Evolutionary conservation across 2,113 vertebrate species (phyloP).

Genomic region (Grantiella picta): DNA sequence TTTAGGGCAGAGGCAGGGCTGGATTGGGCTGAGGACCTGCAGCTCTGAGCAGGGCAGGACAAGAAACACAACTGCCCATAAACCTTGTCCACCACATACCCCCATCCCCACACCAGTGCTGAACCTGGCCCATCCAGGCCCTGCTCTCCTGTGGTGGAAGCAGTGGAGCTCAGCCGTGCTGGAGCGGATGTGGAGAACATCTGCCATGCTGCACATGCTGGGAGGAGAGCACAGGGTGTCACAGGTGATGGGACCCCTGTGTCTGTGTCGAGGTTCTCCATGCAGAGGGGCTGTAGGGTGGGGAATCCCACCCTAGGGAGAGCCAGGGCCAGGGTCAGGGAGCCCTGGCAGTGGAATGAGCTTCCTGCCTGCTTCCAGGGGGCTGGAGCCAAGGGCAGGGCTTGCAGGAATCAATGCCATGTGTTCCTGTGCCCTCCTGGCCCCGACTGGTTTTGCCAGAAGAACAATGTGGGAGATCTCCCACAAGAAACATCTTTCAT

Average conservation of each 20-base stretch:
- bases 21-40: not conserved
- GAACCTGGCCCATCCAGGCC: not conserved
- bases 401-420: fast-evolving
- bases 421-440: not conserved
- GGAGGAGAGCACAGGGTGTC: not conserved
- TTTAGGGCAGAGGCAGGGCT: not conserved
- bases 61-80: not conserved
- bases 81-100: not conserved
- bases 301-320: not conserved
- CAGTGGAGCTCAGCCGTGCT: not conserved
- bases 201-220: not conserved
- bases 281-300: not conserved
- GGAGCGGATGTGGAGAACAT: not conserved
- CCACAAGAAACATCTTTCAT: constrained; percentile 34
- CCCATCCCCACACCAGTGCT: not conserved
- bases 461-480: constrained; percentile 23
- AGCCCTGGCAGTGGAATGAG: not conserved
- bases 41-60: not conserved
- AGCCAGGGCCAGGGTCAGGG: not conserved
- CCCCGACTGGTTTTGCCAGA: not conserved
- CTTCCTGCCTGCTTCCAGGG: not conserved
- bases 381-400: not conserved
- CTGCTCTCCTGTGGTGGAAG: not conserved
- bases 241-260: no score
- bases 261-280: not conserved